Evolutionary conservation across 64 coral and sea anemone species (phyloP).

Genomic region (Astreopora myriophthalma): DNA sequence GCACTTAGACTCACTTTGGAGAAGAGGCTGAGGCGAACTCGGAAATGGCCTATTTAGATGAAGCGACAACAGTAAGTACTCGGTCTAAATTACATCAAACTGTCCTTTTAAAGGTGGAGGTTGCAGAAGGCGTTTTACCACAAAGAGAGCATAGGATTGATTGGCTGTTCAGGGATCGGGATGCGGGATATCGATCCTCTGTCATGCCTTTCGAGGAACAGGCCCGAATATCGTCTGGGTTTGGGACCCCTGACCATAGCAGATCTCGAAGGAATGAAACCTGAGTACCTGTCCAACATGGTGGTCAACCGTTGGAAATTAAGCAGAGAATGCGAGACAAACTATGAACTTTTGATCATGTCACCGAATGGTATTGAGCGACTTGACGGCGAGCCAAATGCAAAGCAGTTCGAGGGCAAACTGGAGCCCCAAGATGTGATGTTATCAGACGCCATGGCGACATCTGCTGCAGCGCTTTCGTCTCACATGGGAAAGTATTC

Average conservation of each 20-base stretch:
- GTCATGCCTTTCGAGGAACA: background rate
- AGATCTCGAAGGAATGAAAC: background rate
- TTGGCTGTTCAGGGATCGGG: background rate
- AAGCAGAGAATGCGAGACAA: background rate
- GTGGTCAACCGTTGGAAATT: background rate
- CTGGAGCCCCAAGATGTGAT: constrained; percentile 62
- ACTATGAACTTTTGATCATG: constrained; percentile 52
- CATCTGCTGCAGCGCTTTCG: constrained; percentile 76
- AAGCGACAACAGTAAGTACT: too few species aligned
- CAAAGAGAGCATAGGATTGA: background rate
- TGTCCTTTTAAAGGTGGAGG: background rate
- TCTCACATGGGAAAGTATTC: constrained; percentile 31
- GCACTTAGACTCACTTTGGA: too few species aligned
- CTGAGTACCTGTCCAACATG: background rate
- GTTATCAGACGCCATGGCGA: constrained; percentile 70
- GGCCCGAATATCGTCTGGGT: too few species aligned
- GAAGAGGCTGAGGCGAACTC: too few species aligned
- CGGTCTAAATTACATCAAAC: too few species aligned
- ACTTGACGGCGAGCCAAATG: constrained; percentile 23
- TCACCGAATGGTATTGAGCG: constrained; percentile 50
- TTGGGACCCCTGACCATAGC: background rate
- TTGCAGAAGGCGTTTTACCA: background rate
- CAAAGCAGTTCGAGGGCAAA: constrained; percentile 4
- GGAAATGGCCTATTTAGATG: too few species aligned
- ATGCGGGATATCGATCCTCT: background rate